Evolutionary conservation across 2,888 invertebrate species (phyloP).

Genomic region (Gerosis bhagava): DNA sequence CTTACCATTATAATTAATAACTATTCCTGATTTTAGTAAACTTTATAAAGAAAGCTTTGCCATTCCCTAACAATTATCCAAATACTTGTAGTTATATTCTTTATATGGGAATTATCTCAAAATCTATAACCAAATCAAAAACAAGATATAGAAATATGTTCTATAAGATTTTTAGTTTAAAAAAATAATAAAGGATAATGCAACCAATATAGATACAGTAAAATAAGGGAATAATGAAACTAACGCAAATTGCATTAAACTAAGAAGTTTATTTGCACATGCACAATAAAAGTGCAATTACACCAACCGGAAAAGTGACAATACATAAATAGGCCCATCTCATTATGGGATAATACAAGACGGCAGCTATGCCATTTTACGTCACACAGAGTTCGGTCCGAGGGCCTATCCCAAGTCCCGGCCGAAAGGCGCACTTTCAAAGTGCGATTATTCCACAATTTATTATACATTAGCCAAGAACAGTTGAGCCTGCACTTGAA

Average conservation of each 20-base stretch:
- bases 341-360: constrained; percentile 38
- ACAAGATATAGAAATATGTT: too few species aligned
- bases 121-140: too few species aligned
- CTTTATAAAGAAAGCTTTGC: too few species aligned
- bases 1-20: too few species aligned
- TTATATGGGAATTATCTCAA: too few species aligned
- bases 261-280: constrained; percentile 72
- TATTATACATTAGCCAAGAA: constrained; percentile 65
- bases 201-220: too few species aligned
- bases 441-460: constrained; percentile 40
- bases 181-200: too few species aligned
- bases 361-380: constrained; percentile 40
- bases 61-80: too few species aligned
- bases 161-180: too few species aligned
- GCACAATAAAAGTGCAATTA: constrained; percentile 66
- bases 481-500: constrained; percentile 53
- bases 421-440: constrained; percentile 32
- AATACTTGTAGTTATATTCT: too few species aligned
- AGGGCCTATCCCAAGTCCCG: constrained; percentile 37
- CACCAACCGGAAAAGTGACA: constrained; percentile 59
- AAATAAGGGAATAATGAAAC: constrained; percentile 12
- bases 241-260: constrained; percentile 58
- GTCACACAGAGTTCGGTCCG: constrained; percentile 33
- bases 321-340: constrained; percentile 49
- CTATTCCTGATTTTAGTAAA: too few species aligned